Conservation (phyloP, 2,797 vertebrate genomes). For the Iguana delicatissima region DNA sequence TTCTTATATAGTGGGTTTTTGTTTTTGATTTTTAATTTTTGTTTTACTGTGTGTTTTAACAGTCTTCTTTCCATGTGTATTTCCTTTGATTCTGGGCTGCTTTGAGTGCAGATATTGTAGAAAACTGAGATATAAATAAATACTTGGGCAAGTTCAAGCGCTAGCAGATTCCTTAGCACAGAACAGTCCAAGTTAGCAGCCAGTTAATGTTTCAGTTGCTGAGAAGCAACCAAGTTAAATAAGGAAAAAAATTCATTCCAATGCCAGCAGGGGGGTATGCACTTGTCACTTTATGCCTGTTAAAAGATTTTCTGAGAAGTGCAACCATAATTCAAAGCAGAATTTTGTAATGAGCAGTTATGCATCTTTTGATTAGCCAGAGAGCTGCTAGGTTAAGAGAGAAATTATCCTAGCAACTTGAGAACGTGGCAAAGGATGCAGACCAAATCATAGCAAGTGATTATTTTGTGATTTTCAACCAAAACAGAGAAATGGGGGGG, state of each 20-base stretch:
- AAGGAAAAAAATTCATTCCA: slow-evolving; percentile 71
- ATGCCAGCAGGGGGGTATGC: slow-evolving; percentile 67
- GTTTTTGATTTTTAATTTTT: not conserved
- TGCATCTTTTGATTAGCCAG: slow-evolving; percentile 69
- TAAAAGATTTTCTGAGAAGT: slow-evolving; percentile 67
- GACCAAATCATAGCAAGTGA: not conserved
- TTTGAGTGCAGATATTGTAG: not conserved
- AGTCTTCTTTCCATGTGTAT: not conserved
- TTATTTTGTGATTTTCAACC: slow-evolving; percentile 34
- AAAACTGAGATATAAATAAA: slow-evolving; percentile 23
- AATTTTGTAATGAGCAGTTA: slow-evolving; percentile 69
- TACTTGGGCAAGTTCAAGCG: slow-evolving; percentile 75
- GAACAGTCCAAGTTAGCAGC: slow-evolving; percentile 71
- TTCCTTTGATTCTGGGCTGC: not conserved
- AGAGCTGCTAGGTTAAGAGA: slow-evolving; percentile 69
- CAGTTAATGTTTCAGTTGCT: slow-evolving; percentile 48
- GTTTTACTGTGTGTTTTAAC: no score
- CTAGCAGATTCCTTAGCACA: slow-evolving; percentile 69
- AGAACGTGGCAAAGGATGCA: slow-evolving; percentile 27
- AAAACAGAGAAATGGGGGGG: not conserved
- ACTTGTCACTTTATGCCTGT: slow-evolving; percentile 68
- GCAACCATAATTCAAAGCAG: slow-evolving; percentile 67
- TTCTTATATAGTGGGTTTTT: not conserved
- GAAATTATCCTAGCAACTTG: slow-evolving; percentile 50
- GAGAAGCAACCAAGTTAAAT: slow-evolving; percentile 73